Conservation (phyloP, 2,113 vertebrate genomes). For the Chaetops frenatus region DNA sequence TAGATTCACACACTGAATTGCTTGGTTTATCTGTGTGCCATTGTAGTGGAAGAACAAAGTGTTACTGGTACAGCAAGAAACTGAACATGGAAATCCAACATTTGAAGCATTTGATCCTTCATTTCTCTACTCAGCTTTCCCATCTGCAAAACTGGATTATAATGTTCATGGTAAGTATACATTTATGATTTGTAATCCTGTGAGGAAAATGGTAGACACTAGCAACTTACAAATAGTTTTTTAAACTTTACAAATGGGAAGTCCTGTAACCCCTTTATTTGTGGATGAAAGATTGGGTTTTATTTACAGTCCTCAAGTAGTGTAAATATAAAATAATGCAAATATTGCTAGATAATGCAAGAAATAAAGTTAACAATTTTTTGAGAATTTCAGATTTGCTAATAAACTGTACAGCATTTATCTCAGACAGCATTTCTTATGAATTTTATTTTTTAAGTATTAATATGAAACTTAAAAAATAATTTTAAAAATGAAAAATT, state of each 20-base stretch:
- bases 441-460: not conserved
- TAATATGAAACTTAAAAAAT: not conserved
- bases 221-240: not conserved
- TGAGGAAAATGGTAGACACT: not conserved
- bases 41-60: not conserved
- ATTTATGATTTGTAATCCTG: not conserved
- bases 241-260: not conserved
- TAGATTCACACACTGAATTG: not conserved
- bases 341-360: not conserved
- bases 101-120: not conserved
- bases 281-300: rapidly evolving
- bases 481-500: not conserved
- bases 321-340: not conserved
- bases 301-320: not conserved
- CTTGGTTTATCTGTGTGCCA: not conserved
- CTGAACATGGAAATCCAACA: not conserved
- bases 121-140: not conserved
- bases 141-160: not conserved
- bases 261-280: not conserved
- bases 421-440: not conserved
- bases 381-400: not conserved
- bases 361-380: not conserved
- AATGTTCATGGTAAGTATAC: not conserved
- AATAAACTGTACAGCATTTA: not conserved
- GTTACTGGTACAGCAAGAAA: not conserved